phyloP scores from a whole-genome alignment of 2,888 invertebrate genomes.

The Dicranocentrus wangi region DNA sequence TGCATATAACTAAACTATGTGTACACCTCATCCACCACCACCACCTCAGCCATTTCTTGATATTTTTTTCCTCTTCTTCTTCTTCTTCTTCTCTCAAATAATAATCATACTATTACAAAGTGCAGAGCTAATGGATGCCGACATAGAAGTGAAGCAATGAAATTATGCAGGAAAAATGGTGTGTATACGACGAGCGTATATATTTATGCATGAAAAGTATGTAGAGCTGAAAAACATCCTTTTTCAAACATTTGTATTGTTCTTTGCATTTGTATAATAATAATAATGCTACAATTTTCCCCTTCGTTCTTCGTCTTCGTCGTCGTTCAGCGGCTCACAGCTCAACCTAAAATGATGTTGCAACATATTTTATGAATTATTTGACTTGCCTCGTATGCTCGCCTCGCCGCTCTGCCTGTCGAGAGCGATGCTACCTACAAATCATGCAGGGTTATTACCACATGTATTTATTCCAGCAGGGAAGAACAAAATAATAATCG shows the following conservation, averaged over 20 bases:
- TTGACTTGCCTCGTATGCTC: background rate
- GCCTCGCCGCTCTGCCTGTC: background rate
- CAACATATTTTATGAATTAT: constrained; percentile 18
- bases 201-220: background rate
- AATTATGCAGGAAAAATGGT: too few relatives aligned
- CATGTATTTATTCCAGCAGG: background rate
- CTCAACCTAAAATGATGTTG: constrained; percentile 14
- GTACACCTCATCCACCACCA: background rate
- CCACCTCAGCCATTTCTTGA: background rate
- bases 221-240: background rate
- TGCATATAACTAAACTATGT: too few relatives aligned
- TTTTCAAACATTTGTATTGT: constrained; percentile 10
- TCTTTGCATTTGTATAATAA: background rate
- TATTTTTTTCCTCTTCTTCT: too few relatives aligned
- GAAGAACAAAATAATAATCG: too few relatives aligned
- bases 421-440: background rate
- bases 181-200: too few relatives aligned
- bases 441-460: background rate
- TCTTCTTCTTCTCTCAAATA: background rate
- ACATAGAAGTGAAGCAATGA: background rate
- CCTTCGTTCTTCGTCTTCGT: too few relatives aligned
- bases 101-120: constrained; percentile 6
- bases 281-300: constrained; percentile 32
- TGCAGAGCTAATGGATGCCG: constrained; percentile 4
- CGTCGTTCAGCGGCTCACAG: too few relatives aligned